These are phyloP conservation scores for Muscicapa striata DNA, from an alignment of 2,797 vertebrate genomes.

Conservation along the genomic window DNA sequence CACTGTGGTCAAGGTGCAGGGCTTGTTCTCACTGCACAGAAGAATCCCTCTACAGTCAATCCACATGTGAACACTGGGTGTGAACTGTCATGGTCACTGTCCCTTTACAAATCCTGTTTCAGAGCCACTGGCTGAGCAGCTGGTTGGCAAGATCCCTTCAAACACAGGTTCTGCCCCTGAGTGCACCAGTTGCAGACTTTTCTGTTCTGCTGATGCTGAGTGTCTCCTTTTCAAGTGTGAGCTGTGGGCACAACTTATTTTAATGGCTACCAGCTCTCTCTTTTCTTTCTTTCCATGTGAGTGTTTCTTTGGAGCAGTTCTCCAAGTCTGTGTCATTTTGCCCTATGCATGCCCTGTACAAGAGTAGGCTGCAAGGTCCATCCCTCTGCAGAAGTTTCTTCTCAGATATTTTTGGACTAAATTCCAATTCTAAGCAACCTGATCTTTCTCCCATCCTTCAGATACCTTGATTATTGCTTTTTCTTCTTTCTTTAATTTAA, in stretches of 20 bases:
- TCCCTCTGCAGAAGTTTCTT: neutral
- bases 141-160: neutral
- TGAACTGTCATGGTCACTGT: neutral
- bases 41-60: neutral
- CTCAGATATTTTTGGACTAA: neutral
- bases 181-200: neutral
- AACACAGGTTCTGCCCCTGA: neutral
- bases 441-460: neutral
- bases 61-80: neutral
- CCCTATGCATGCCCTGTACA: neutral
- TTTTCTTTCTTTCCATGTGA: neutral
- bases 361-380: neutral
- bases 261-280: neutral
- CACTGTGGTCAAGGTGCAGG: neutral
- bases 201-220: neutral
- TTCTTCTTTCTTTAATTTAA: neutral
- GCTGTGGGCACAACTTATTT: neutral
- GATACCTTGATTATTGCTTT: neutral
- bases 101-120: neutral
- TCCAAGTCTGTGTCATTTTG: neutral
- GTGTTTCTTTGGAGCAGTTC: neutral
- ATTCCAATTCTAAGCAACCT: neutral
- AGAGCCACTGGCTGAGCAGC: neutral
- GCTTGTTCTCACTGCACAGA: neutral
- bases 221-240: neutral